Evolutionary conservation across 2,113 vertebrate species (phyloP), one percentile per base, ranked within the genome.

Genomic region (Pelecanoides urinatrix): DNA sequence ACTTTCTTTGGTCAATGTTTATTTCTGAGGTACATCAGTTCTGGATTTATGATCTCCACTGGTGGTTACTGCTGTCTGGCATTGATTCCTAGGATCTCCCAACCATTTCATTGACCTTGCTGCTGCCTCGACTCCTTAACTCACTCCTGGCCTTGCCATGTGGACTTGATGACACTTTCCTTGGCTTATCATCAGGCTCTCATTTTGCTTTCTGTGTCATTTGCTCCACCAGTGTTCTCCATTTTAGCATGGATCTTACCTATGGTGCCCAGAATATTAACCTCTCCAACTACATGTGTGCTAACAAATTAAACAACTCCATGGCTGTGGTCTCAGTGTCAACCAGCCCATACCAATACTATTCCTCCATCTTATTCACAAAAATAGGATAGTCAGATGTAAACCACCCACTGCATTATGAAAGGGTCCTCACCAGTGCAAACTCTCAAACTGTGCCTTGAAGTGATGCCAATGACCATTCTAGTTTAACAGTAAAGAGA

Each of bases 1-100:
- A 2, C 0, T 30, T 53, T 63, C 4, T 58, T 50, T 65, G 17
- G 49, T 45, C 25, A 32, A 0, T 14, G 2, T 44, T 71, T 78
- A 13, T 25, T 91, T 87, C 55, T 55, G 9, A 40, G 20, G 3
- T 45, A 13, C 5, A 21, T 29, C 16, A 21, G 1, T 59, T 83
- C 34, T 49, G 36, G 9, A 26, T 30, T 45, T 59, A 30, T 36
- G 13, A 6, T 27, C 12, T 50, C 32, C 16, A 9, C 6, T 18
- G 10, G 5, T 71, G 9, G 3, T 34, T 86, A 27, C 45, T 61
- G 29, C 20, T 74, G 10, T 38, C 13, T 85, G n/a, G 6, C 9
- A 34, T 29, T 4, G 38, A 10, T 27, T 81, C 12, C 16, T 85
- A 53, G 16, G 14, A 47, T 73, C 2, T 78, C 6, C 15, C 36